Evolutionary conservation across 2,113 vertebrate species (phyloP), one percentile per base, ranked within the genome.

Genomic region (Saguinus midas): DNA sequence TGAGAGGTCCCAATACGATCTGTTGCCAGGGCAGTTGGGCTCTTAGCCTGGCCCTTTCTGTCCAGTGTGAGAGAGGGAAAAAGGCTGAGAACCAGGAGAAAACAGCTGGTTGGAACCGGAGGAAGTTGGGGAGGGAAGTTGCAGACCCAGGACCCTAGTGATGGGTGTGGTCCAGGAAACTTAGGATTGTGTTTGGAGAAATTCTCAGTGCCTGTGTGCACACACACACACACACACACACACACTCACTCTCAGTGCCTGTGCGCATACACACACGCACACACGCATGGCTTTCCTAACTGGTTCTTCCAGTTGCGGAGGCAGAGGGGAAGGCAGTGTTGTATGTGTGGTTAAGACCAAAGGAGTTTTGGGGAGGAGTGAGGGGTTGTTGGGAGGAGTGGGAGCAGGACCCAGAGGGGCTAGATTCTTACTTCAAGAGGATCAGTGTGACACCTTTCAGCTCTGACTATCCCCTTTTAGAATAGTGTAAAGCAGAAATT

Each of bases 401-500:
- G 93, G 81, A 66, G 32, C 58, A 37, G 75, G 90, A 70, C 58
- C 17, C 37, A 61, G 40, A 52, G 82, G 55, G 58, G 72, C 48
- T 75, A 73, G n/a, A 11, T 23, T 40, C 82, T 96, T 90, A 78
- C 86, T 88, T 88, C 21, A 37, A 68, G 50, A 91, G 58, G n/a
- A 81, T 92, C 16, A 16, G 1, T 13, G 1, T 87, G 91, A 32
- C 61, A 66, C 88, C 12, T 82, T 14, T 70, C 50, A 83, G 48
- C 43, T 86, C 55, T 93, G 86, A 57, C 43, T 76, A 57, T 4
- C 64, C 40, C n/a, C 68, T 84, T 96, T 96, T 88, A 75, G 68
- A 95, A 97, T 29, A 96, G 66, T 58, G 35, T 35, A 91, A 76
- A 95, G 79, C 43, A 79, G 91, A 96, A 94, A 89, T 97, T 90